A percentile compares a stretch with the other conserved stretches of the same genome.
Evolutionary conservation across 2,888 invertebrate species (phyloP).

Genomic region (Charanyca ferruginea): DNA sequence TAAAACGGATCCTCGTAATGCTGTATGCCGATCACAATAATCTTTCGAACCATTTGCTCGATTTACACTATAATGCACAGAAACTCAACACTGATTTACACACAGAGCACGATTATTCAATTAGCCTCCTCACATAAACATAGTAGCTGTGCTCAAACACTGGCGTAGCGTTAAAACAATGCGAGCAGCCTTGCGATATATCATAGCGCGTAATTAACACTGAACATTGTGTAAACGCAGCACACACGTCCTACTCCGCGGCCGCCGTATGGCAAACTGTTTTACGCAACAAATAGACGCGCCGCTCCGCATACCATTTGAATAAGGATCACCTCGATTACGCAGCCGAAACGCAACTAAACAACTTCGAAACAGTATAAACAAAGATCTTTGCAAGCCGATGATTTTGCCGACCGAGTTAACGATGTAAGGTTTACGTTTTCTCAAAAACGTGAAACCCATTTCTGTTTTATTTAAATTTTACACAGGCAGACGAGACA

Average conservation of each 20-base stretch:
- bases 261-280: conserved; percentile 78
- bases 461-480: conserved; percentile 54
- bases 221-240: conserved; percentile 68
- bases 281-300: conserved; percentile 81
- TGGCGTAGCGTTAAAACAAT: conserved; percentile 76
- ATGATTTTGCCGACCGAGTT: conserved; percentile 75
- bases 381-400: conserved; percentile 77
- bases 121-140: conserved; percentile 77
- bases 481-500: conserved; percentile 55
- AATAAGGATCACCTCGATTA: conserved; percentile 88
- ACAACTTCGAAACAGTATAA: conserved; percentile 80
- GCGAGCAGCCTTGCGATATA: conserved; percentile 76
- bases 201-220: conserved; percentile 78
- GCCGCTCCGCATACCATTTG: conserved; percentile 84
- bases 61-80: conserved; percentile 69
- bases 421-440: conserved; percentile 61
- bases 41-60: conserved; percentile 87
- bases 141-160: conserved; percentile 75
- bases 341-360: conserved; percentile 80
- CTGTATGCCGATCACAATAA: conserved; percentile 86
- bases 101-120: conserved; percentile 74
- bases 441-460: conserved; percentile 67
- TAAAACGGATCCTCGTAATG: conserved; percentile 89
- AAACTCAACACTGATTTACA: conserved; percentile 74
- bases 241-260: conserved; percentile 76